Evolutionary conservation across 1,140 invertebrate genomes (phyloP).

Genomic region (Metopolophium dirhodum): DNA sequence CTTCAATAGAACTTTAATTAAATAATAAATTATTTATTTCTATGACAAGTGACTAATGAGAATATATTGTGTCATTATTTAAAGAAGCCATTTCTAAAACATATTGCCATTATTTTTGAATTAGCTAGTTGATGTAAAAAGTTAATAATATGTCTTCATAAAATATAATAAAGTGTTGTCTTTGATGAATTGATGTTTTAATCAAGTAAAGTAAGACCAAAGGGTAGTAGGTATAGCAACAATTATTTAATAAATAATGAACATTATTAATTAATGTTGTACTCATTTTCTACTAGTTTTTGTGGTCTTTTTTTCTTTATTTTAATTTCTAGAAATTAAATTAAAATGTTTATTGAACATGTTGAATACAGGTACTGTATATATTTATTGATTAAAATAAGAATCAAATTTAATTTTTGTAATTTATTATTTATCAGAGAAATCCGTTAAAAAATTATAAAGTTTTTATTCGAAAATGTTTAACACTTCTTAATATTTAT

Average conservation of each 20-base stretch:
- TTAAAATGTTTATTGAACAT: neutral
- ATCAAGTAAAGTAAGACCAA: neutral
- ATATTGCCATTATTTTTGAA: neutral
- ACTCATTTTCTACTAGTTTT: neutral
- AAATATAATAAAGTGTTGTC: neutral
- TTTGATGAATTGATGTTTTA: neutral
- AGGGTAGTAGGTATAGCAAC: neutral
- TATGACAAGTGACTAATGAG: constrained; percentile 4
- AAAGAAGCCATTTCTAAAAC: neutral
- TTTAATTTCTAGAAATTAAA: neutral
- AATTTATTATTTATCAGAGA: neutral
- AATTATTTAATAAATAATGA: neutral
- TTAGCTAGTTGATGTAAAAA: neutral
- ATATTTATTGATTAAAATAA: neutral
- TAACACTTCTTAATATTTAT: neutral
- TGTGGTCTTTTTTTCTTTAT: neutral
- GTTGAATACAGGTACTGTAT: neutral
- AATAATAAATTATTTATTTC: neutral
- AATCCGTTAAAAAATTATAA: neutral
- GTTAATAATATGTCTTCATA: neutral
- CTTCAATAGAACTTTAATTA: neutral
- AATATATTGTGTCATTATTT: neutral
- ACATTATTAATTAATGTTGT: neutral
- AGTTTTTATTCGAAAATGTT: neutral
- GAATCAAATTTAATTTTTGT: neutral